phyloP scores from a whole-genome alignment of 2,797 vertebrate species.

The Sebastes oblongus region DNA sequence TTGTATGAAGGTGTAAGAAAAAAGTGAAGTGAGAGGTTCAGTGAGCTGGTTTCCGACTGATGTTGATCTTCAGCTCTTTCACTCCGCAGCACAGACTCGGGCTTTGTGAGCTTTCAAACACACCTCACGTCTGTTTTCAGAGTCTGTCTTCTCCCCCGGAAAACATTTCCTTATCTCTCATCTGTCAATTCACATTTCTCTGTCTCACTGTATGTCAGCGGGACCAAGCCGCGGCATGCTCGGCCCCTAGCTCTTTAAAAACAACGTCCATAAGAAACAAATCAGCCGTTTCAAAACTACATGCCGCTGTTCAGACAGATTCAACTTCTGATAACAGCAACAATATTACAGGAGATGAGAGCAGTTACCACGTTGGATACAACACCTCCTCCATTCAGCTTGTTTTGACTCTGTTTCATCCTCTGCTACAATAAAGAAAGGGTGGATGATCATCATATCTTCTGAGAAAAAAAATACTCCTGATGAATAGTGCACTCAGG shows the following conservation, averaged over 20 bases:
- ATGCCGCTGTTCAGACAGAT: conserved; percentile 69
- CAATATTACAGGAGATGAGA: conserved; percentile 61
- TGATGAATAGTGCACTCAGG: conserved; percentile 43
- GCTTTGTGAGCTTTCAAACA: conserved; percentile 71
- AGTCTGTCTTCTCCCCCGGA: conserved; percentile 58
- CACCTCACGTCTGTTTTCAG: conserved; percentile 70
- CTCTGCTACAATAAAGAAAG: conserved; percentile 68
- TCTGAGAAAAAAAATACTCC: conserved; percentile 26
- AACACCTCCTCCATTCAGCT: conserved; percentile 52
- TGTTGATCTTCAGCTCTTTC: conserved; percentile 59
- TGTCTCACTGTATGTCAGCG: conserved; percentile 49
- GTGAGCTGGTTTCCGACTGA: conserved; percentile 34
- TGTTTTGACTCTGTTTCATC: conserved; percentile 82
- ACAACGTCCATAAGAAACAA: conserved; percentile 68
- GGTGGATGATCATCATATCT: conserved; percentile 59
- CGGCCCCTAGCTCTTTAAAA: conserved; percentile 38
- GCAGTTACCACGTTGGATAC: conserved; percentile 59
- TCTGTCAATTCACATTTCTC: conserved; percentile 74
- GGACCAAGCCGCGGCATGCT: conserved; percentile 69
- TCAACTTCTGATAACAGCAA: conserved; percentile 70
- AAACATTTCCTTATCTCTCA: conserved; percentile 78
- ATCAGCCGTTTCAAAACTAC: conserved; percentile 78
- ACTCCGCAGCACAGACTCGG: conserved; percentile 33
- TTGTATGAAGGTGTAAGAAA: conserved; percentile 47
- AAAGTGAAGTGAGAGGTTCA: conserved; percentile 59